A percentile compares a stretch with the other conserved stretches of the same genome.
phyloP scores from a whole-genome alignment of 2,888 invertebrate species.

The Papilio protenor region DNA sequence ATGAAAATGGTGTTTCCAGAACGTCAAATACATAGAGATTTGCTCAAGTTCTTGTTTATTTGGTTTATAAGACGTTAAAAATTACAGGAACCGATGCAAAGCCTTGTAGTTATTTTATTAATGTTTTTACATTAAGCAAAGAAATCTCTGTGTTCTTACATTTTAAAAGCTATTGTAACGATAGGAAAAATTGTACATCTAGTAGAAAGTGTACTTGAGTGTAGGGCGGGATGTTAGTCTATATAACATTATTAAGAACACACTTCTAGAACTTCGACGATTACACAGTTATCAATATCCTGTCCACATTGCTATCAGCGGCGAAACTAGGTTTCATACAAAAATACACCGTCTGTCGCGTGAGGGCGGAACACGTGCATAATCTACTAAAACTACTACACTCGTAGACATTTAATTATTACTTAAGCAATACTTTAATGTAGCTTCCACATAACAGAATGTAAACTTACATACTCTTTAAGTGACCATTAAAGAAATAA shows the following conservation, averaged over 20 bases:
- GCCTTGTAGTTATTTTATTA: too few relatives aligned
- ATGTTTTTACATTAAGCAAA: too few relatives aligned
- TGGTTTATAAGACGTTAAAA: too few relatives aligned
- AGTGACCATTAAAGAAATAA: too few relatives aligned
- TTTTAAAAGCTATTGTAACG: too few relatives aligned
- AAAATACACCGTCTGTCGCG: conserved; percentile 21
- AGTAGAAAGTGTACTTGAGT: neutral
- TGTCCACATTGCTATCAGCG: conserved; percentile 6
- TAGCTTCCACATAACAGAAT: neutral
- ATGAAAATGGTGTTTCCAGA: neutral
- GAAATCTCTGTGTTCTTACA: too few relatives aligned
- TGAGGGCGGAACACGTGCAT: neutral
- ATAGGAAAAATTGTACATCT: too few relatives aligned
- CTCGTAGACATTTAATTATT: neutral
- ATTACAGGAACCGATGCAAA: too few relatives aligned
- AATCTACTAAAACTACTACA: neutral
- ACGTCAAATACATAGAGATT: neutral
- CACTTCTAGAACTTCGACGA: neutral
- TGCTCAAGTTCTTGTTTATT: too few relatives aligned
- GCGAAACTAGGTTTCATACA: conserved; percentile 21
- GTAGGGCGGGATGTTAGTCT: neutral
- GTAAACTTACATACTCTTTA: too few relatives aligned
- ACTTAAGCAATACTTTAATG: neutral
- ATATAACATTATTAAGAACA: neutral
- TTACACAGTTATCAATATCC: conserved; percentile 10